Base-by-base conservation (phyloP, 2,113 vertebrate genomes). In the Picathartes gymnocephalus region DNA sequence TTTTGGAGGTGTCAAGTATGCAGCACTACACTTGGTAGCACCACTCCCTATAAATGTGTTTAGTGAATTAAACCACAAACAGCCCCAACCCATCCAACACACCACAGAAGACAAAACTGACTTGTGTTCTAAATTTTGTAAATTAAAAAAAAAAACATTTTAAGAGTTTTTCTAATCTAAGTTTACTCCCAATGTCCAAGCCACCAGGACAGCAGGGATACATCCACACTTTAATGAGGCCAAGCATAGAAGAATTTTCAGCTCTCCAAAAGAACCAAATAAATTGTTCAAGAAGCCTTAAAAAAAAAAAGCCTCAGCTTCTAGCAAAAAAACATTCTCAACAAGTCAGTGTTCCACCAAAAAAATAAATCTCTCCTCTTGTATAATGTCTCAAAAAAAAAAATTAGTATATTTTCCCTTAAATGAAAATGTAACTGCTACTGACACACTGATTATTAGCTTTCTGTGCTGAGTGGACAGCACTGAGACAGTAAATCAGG, bases 371-470 rank as follows among this genome's bases (percentile, higher is more conserved):
- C 53, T 83, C 69, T 42, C 35, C n/a, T 79, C 40, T 81, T 92
- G 27, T 68, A 74, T 31, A 51, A 70, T 58, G 20, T 83, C 68
- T 78, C 30, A 37, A 57, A 40, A 72, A 76, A 76, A 54, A 54
- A 44, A 95, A 96, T 95, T 84, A 86, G 71, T 53, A 85, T 92
- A 56, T 88, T 97, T 97, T 97, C 70, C 95, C 77, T 94, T 92
- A 97, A 97, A 98, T 97, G 95, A 98, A 96, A 97, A 84, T 86
- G 62, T 91, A 97, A 97, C 96, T 95, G 96, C 92, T 91, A 78
- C 93, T 91, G 97, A 98, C 97, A 98, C 77, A 66, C 92, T 94
- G 95, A 97, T 96, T 97, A 97, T 97, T 97, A 95, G 88, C 88
- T 96, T 91, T 94, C 96, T 93, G 80, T 92, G 92, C 88, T 60